These are phyloP conservation scores for Rhea pennata DNA, from an alignment of 2,113 vertebrate genomes.

Conservation along the genomic window DNA sequence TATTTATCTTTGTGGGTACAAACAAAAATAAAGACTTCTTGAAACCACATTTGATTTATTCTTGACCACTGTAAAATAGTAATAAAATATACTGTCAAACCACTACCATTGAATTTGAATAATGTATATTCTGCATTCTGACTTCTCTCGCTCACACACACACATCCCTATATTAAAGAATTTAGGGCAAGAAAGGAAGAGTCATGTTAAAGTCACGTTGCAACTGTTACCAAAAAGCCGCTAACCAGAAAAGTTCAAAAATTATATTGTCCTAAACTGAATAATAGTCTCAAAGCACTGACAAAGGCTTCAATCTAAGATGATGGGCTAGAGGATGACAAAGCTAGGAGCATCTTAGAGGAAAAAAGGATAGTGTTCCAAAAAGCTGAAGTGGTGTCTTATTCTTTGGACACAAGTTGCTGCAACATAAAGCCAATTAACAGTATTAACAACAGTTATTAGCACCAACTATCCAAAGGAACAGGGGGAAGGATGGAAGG, in stretches of 20 bases:
- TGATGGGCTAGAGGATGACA: neutral
- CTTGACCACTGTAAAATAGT: conserved; percentile 67
- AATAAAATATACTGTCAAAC: conserved; percentile 69
- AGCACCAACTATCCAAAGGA: neutral
- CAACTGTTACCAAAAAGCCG: neutral
- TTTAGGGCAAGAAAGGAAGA: neutral
- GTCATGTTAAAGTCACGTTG: neutral
- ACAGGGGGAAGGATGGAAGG: neutral
- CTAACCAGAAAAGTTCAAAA: neutral
- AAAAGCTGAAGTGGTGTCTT: neutral
- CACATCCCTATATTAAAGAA: neutral
- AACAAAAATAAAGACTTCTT: conserved; percentile 69
- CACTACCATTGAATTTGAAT: conserved; percentile 62
- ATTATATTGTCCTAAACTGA: neutral
- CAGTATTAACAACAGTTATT: neutral
- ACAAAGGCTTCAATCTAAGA: neutral
- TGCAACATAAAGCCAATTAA: neutral
- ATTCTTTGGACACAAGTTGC: neutral
- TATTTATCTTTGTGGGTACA: conserved; percentile 58
- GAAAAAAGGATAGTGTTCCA: neutral
- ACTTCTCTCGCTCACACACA: neutral
- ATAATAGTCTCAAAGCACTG: neutral
- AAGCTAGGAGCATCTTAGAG: neutral
- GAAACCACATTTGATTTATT: conserved; percentile 64
- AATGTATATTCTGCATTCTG: neutral